These are phyloP conservation scores for Tauraco hartlaubi DNA, from an alignment of 2,797 vertebrate species.

Conservation along the genomic window DNA sequence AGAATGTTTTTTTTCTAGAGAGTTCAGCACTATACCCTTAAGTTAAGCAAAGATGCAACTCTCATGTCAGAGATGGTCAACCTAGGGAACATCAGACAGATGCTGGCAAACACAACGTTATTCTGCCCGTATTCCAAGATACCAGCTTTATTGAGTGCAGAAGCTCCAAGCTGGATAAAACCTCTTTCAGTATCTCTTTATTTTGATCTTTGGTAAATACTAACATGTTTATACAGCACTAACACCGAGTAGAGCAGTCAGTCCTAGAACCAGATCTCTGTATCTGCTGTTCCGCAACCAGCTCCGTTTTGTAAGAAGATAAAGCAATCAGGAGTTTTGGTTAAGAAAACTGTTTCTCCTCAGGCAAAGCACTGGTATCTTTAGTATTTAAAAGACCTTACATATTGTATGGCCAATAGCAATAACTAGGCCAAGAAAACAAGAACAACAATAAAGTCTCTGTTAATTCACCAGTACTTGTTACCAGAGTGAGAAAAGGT, in stretches of 20 bases:
- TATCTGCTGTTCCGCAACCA: not conserved
- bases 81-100: not conserved
- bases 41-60: not conserved
- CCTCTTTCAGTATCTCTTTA: not conserved
- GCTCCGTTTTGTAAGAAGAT: not conserved
- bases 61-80: rapidly evolving
- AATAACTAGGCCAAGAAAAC: not conserved
- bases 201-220: not conserved
- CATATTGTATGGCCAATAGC: not conserved
- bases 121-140: not conserved
- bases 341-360: not conserved
- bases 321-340: not conserved
- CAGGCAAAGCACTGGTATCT: not conserved
- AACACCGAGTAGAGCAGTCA: not conserved
- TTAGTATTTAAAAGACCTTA: not conserved
- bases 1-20: not conserved
- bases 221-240: not conserved
- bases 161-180: not conserved
- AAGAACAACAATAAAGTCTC: not conserved
- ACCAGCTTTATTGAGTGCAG: not conserved
- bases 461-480: not conserved
- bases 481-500: not conserved
- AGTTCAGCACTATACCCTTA: not conserved
- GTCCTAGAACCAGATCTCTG: not conserved
- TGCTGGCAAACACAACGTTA: not conserved